Percentiles rank a stretch among this genome's conserved stretches.
Evolutionary conservation across 2,113 vertebrate species (phyloP).

Genomic region (Chaetodon trifascialis): DNA sequence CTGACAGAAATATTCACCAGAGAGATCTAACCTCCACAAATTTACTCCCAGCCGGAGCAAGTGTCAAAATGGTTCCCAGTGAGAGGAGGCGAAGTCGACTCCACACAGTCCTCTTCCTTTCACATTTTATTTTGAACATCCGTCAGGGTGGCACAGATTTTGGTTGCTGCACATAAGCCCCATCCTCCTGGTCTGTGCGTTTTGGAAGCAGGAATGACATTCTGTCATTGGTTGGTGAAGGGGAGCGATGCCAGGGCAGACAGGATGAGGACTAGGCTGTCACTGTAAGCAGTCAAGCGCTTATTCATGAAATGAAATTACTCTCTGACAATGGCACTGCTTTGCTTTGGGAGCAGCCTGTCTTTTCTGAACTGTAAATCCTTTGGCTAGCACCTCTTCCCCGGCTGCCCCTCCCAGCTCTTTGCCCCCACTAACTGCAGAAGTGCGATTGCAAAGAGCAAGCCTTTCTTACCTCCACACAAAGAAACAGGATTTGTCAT

Average conservation of each 20-base stretch:
- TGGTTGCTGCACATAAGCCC: constrained; percentile 62
- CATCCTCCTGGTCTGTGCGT: constrained; percentile 60
- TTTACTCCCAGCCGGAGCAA: constrained; percentile 23
- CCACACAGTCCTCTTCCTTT: constrained; percentile 36
- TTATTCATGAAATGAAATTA: constrained; percentile 86
- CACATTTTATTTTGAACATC: constrained; percentile 59
- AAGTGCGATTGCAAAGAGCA: constrained; percentile 58
- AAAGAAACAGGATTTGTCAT: constrained; percentile 77
- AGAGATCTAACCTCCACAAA: constrained; percentile 25
- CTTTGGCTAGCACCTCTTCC: constrained; percentile 63
- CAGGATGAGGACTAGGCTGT: constrained; percentile 77
- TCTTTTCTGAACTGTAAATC: constrained; percentile 81
- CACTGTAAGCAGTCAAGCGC: constrained; percentile 82
- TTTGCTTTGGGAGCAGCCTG: constrained; percentile 79
- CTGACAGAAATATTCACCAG: constrained; percentile 22
- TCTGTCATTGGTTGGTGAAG: constrained; percentile 69
- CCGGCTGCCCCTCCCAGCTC: constrained; percentile 45
- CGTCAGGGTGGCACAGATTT: constrained; percentile 57
- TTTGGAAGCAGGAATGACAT: constrained; percentile 69
- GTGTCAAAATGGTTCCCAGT: constrained; percentile 12
- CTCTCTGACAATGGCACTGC: constrained; percentile 81
- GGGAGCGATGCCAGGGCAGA: constrained; percentile 67
- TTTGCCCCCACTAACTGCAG: constrained; percentile 56
- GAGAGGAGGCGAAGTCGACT: constrained; percentile 37
- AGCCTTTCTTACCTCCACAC: constrained; percentile 69